Evolutionary conservation across 2,113 vertebrate genomes (phyloP), one percentile per base, ranked within the genome.

Genomic region (Mesoclemmys tuberculata): DNA sequence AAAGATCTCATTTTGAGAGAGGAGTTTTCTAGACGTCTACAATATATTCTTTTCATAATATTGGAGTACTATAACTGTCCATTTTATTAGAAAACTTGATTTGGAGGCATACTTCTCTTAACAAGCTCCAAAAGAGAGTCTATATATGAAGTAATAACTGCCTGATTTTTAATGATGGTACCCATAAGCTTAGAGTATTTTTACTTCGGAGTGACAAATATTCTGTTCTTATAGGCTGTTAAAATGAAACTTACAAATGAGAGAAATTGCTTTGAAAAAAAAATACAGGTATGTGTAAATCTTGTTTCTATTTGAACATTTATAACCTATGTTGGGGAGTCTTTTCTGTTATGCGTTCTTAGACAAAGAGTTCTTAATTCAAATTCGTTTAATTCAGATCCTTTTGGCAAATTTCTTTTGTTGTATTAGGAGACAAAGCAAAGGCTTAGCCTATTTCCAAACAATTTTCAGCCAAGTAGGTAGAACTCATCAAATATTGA

Each of bases 201-300:
- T n/a, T 35, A 41, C 85, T 80, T 88, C 18, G 18, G 29, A 1
- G 0, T 85, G 90, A 90, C 18, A 88, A 35, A 24, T 52, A 11
- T 88, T 95, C 46, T 81, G 5, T 97, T 92, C 52, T 94, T 86
- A 4, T 1, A 98, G 98, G 94, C 87, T 75, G 44, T 96, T 87
- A 96, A 80, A 85, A 92, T 80, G 14, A 97, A 99, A 80, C 68
- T 97, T 48, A 97, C 96, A 77, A 95, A 94, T 87, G 98, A 98
- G 93, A 98, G 95, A 95, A 97, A 86, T 46, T 96, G 85, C 87
- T 97, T 97, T 75, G 98, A 98, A 84, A 98, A 98, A 64, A 98
- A 96, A 79, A 97, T 98, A 41, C 98, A 99, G 98, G 99, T 99
- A 92, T 90, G 92, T 89, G 82, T 84, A 84, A 68, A 35, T n/a